Evolutionary conservation across 2,797 vertebrate species (phyloP).

Genomic region (Gorsachius magnificus): DNA sequence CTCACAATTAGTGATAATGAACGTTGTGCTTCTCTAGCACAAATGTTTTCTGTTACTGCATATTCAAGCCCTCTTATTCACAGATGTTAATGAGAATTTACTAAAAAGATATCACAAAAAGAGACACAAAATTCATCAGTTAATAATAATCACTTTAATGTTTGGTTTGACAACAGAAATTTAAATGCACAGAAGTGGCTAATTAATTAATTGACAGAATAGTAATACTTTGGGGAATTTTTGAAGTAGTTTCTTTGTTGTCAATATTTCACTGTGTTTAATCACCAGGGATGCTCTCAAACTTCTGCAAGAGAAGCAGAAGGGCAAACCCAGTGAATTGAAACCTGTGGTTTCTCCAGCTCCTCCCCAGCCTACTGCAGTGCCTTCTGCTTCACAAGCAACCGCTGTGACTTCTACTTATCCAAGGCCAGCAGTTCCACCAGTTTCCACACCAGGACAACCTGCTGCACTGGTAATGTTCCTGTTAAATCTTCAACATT

Average conservation of each 20-base stretch:
- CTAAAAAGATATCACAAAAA: not conserved
- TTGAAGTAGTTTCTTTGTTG: not conserved
- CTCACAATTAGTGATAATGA: not conserved
- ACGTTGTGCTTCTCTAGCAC: not conserved
- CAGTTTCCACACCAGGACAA: slow-evolving; percentile 86
- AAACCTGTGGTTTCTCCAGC: slow-evolving; percentile 49
- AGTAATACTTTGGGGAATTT: not conserved
- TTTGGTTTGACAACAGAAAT: not conserved
- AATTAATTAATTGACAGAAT: not conserved
- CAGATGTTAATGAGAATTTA: not conserved
- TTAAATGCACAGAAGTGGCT: not conserved
- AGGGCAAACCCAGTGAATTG: slow-evolving; percentile 40
- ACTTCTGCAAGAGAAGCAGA: slow-evolving; percentile 81
- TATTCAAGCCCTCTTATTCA: not conserved
- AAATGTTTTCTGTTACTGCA: not conserved
- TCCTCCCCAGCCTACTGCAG: not conserved
- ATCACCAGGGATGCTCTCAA: slow-evolving; percentile 87
- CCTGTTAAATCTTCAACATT: not conserved
- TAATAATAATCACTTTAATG: not conserved
- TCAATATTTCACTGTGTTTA: slow-evolving; percentile 2
- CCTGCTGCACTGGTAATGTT: slow-evolving; percentile 81
- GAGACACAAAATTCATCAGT: not conserved
- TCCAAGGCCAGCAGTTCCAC: slow-evolving; percentile 82
- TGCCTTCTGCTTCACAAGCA: not conserved
- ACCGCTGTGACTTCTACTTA: slow-evolving; percentile 54